Evolutionary conservation across 2,797 vertebrate genomes (phyloP), one percentile per base, ranked within the genome.

Genomic region (Danio kyathit): DNA sequence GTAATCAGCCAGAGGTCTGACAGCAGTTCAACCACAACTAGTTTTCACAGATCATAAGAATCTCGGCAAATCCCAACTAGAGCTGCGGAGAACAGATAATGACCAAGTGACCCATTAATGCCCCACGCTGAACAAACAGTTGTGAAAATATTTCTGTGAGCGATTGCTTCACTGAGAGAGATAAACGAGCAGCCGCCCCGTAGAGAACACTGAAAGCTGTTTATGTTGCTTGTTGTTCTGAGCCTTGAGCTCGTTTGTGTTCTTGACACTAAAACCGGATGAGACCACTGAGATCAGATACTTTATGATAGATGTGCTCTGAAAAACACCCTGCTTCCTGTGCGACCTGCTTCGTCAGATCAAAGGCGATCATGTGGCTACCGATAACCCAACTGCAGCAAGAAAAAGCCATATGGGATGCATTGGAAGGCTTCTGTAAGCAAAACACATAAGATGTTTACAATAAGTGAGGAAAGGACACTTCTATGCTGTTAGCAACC

Each of bases 261-360:
- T 85, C 48, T 81, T 88, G 81, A 79, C 82, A 77, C 48, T 57
- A 17, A 73, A 60, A 66, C 76, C 52, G 48, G 66, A 80, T 65
- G 78, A 79, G 60, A 75, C 63, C 74, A 69, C 67, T 74, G 79
- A 83, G 77, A 86, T 84, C 72, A 86, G 82, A 86, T 83, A 54
- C 77, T 79, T 72, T 43, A 79, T 82, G 79, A 86, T 70, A 63
- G 44, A 79, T 71, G 80, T 51, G 61, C 65, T 70, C 59, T 77
- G 64, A 71, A 82, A 81, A 70, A 76, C 65, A 76, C 44, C 79
- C 70, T 61, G 66, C 74, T 79, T 11, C 38, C 44, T 84, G 80
- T 7, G n/a, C n/a, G 46, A 72, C 69, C 60, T 54, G 71, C 46
- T 52, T 41, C 29, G 69, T 79, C 19, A 67, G 77, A 83, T 87